Evolutionary conservation across 2,888 invertebrate genomes (phyloP).

Genomic region (Troglohyphantes excavatus): DNA sequence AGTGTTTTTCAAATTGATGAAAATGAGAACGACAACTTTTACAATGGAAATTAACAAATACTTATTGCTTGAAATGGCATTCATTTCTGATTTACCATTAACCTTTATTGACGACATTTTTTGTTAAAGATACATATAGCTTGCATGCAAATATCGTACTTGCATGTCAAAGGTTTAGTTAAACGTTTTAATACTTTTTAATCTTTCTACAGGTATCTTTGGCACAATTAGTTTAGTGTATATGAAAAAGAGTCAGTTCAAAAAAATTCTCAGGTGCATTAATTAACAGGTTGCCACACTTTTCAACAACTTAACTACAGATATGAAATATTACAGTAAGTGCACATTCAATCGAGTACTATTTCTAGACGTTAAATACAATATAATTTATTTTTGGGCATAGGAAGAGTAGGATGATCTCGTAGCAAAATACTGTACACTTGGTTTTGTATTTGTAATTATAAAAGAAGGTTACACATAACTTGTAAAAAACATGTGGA

Average conservation of each 20-base stretch:
- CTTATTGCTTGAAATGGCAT: no score
- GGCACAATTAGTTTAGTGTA: background rate
- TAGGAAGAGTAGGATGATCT: conserved; percentile 38
- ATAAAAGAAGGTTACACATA: conserved; percentile 35
- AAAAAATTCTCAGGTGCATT: conserved; percentile 19
- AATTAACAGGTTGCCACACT: background rate
- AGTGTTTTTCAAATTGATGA: no score
- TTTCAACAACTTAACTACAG: background rate
- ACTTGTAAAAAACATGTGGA: conserved; percentile 40
- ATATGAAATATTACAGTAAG: conserved; percentile 18
- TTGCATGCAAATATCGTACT: no score
- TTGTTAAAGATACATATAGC: no score
- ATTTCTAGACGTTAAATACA: conserved; percentile 32
- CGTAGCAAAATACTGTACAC: conserved; percentile 57
- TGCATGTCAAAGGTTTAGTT: no score
- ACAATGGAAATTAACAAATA: no score
- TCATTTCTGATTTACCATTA: no score
- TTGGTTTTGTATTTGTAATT: conserved; percentile 14
- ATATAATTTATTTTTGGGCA: conserved; percentile 29
- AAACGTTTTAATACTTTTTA: no score
- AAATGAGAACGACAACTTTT: no score
- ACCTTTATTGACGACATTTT: no score
- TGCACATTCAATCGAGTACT: conserved; percentile 32
- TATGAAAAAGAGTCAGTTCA: background rate
- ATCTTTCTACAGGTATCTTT: background rate